These are phyloP conservation scores for Sinocyclocheilus grahami DNA, from an alignment of 2,113 vertebrate genomes.

Conservation along the genomic window DNA sequence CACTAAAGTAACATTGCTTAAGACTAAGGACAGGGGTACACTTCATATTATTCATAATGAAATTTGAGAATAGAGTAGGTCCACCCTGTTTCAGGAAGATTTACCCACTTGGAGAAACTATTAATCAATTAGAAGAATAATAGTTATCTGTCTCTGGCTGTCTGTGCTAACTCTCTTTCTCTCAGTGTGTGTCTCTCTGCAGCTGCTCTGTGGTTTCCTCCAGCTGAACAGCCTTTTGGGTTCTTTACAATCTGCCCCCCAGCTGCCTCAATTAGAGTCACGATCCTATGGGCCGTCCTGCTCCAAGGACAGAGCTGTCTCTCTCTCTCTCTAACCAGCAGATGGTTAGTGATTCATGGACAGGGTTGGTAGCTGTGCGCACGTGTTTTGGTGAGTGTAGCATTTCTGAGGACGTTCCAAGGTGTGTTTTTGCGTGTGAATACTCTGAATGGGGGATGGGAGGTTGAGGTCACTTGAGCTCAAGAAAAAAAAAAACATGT, in stretches of 20 bases:
- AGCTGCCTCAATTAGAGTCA: slow-evolving; percentile 55
- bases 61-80: not conserved
- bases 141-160: not conserved
- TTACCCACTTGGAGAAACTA: not conserved
- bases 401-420: slow-evolving; percentile 59
- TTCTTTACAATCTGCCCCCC: slow-evolving; percentile 50
- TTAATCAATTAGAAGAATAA: not conserved
- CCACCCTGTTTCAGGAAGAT: not conserved
- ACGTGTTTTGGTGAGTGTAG: slow-evolving; percentile 66
- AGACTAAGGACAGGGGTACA: not conserved
- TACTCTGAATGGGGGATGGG: slow-evolving; percentile 40
- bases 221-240: slow-evolving; percentile 47
- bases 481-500: not conserved
- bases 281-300: slow-evolving; percentile 32
- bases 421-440: slow-evolving; percentile 47
- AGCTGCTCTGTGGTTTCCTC: slow-evolving; percentile 42
- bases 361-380: slow-evolving; percentile 57
- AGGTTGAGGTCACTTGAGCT: not conserved
- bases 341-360: slow-evolving; percentile 77
- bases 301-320: slow-evolving; percentile 37
- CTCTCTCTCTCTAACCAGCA: slow-evolving; percentile 59
- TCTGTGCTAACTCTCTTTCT: not conserved
- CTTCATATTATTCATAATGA: not conserved
- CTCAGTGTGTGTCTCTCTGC: slow-evolving; percentile 17
- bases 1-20: not conserved